These are phyloP conservation scores for Ooceraea biroi DNA, from an alignment of 1,140 invertebrate species.

Conservation along the genomic window DNA sequence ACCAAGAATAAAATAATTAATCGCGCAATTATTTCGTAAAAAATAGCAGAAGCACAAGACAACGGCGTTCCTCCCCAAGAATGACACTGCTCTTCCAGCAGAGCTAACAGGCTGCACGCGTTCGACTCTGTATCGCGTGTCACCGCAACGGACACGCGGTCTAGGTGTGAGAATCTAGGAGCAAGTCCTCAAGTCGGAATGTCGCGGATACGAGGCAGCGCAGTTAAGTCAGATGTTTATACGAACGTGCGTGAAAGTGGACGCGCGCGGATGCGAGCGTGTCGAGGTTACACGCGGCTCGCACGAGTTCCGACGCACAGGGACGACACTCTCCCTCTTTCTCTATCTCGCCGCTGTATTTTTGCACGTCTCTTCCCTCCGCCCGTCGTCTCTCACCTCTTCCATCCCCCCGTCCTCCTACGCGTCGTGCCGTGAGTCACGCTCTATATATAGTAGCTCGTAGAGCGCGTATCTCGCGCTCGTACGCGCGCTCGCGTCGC, in stretches of 20 bases:
- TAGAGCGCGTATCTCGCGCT: slow-evolving; percentile 70
- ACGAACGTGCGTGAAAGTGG: slow-evolving; percentile 61
- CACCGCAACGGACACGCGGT: too few relatives aligned
- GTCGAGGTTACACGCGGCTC: slow-evolving; percentile 62
- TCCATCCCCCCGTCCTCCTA: slow-evolving; percentile 62
- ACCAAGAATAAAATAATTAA: too few relatives aligned
- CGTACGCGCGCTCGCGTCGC: slow-evolving; percentile 45
- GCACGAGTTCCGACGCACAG: slow-evolving; percentile 59
- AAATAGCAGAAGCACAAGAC: background rate
- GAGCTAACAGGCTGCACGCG: too few relatives aligned
- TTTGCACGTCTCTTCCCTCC: slow-evolving; percentile 74
- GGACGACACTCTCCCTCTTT: slow-evolving; percentile 66
- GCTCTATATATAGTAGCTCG: slow-evolving; percentile 82
- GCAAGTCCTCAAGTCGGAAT: background rate
- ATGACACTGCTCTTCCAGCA: background rate
- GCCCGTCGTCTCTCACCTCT: slow-evolving; percentile 7
- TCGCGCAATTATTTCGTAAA: background rate
- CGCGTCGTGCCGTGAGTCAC: slow-evolving; percentile 78
- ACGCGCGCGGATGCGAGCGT: slow-evolving; percentile 32
- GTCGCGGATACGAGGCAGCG: slow-evolving; percentile 15
- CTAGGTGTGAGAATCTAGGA: background rate
- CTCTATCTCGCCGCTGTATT: slow-evolving; percentile 70
- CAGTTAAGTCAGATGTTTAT: slow-evolving; percentile 48
- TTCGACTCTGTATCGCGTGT: too few relatives aligned
- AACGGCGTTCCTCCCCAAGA: background rate